phyloP scores from a whole-genome alignment of 1,140 invertebrate genomes.

The Drosophila leontia region DNA sequence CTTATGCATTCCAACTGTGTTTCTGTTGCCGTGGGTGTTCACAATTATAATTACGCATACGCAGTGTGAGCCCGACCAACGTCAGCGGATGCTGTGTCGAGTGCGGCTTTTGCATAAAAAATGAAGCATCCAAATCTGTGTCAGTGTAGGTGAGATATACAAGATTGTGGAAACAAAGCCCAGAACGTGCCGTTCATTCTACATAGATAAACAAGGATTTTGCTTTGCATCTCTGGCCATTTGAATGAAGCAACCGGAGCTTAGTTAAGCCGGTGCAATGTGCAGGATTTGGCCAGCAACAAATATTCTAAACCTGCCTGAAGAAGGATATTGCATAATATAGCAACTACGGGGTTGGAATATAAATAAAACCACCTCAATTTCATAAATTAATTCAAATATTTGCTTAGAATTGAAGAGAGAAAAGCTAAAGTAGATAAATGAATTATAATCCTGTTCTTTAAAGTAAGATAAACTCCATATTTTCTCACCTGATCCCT shows the following conservation, averaged over 20 bases:
- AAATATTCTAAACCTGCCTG: background rate
- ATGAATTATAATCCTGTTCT: too few relatives aligned
- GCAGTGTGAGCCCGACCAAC: constrained; percentile 43
- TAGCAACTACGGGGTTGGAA: background rate
- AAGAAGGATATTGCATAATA: constrained; percentile 5
- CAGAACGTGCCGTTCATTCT: constrained; percentile 2
- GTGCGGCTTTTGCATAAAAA: constrained; percentile 56
- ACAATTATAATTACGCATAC: constrained; percentile 79
- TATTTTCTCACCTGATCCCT: constrained; percentile 88
- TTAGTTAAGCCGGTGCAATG: background rate
- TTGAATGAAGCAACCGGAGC: constrained; percentile 21
- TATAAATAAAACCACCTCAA: background rate
- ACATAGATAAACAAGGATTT: constrained; percentile 37
- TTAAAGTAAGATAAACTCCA: background rate
- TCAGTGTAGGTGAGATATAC: constrained; percentile 10
- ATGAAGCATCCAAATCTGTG: constrained; percentile 41
- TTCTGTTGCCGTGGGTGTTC: constrained; percentile 26
- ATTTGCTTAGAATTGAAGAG: background rate
- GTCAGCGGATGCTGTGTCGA: constrained; percentile 57
- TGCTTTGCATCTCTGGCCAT: constrained; percentile 7
- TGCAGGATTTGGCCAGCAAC: constrained; percentile 1
- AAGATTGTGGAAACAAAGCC: constrained; percentile 25
- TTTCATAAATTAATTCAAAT: background rate
- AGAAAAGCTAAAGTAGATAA: too few relatives aligned
- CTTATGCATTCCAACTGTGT: constrained; percentile 18